Percentiles rank a stretch among this genome's conserved stretches.
phyloP scores from a whole-genome alignment of 92 coral and sea anemone species.

The Montipora capitata region DNA sequence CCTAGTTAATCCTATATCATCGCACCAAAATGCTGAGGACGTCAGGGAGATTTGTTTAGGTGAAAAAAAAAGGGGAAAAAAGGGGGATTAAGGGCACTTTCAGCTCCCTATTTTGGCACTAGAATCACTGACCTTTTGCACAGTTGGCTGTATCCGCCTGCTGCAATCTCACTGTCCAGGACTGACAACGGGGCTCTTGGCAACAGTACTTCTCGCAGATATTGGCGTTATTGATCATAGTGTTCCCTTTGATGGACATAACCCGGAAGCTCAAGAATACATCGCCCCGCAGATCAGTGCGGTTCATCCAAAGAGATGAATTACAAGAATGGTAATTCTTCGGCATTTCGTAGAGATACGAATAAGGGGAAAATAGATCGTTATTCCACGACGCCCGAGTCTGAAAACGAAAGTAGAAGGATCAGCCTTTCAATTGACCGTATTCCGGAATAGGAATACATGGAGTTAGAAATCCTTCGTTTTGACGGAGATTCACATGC shows the following conservation, averaged over 20 bases:
- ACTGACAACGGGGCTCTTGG: slow-evolving; percentile 84
- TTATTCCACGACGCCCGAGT: slow-evolving; percentile 87
- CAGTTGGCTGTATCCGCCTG: slow-evolving; percentile 87
- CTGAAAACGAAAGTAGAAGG: slow-evolving; percentile 41
- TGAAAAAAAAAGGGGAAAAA: too few species aligned
- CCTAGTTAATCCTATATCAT: too few species aligned
- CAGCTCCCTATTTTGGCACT: too few species aligned
- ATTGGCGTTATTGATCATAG: slow-evolving; percentile 80
- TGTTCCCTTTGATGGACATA: slow-evolving; percentile 80
- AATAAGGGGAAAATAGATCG: slow-evolving; percentile 83
- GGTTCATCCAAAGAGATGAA: slow-evolving; percentile 80
- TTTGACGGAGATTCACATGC: too few species aligned
- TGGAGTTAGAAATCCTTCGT: too few species aligned
- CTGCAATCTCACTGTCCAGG: slow-evolving; percentile 91
- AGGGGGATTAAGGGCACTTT: too few species aligned
- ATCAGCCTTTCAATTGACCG: too few species aligned
- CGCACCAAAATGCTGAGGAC: too few species aligned
- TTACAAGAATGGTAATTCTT: slow-evolving; percentile 75
- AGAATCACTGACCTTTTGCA: slow-evolving; percentile 73
- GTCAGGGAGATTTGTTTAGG: too few species aligned
- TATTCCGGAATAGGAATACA: too few species aligned
- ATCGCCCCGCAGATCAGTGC: slow-evolving; percentile 90
- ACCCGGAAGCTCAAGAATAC: slow-evolving; percentile 94
- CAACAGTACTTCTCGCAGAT: slow-evolving; percentile 92
- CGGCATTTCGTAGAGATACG: slow-evolving; percentile 88